These are phyloP conservation scores for Drosophila leontia DNA, from an alignment of 1,140 invertebrate genomes.

Conservation along the genomic window DNA sequence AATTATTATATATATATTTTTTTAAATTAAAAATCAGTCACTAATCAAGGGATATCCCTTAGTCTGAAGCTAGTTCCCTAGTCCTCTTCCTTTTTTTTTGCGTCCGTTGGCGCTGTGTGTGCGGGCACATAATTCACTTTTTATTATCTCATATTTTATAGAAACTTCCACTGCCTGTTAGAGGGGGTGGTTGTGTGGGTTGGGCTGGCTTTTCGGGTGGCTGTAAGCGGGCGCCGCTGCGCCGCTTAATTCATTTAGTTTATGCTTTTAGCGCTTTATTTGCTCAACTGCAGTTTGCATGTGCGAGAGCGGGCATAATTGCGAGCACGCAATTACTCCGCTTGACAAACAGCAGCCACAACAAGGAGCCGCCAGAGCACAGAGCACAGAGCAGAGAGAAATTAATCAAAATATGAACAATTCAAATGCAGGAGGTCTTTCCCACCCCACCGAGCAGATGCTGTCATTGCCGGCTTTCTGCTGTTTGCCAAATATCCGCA, in stretches of 20 bases:
- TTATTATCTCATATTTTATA: slow-evolving; percentile 77
- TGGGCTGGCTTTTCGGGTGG: not conserved
- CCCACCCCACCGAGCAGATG: slow-evolving; percentile 10
- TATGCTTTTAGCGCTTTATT: slow-evolving; percentile 71
- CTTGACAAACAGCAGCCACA: slow-evolving; percentile 49
- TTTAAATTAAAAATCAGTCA: not conserved
- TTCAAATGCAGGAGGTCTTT: not conserved
- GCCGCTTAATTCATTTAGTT: slow-evolving; percentile 74
- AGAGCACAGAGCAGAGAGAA: slow-evolving; percentile 4
- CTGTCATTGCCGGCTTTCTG: slow-evolving; percentile 9
- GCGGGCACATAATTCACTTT: slow-evolving; percentile 75
- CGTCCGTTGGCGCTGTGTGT: slow-evolving; percentile 23
- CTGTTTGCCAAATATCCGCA: slow-evolving; percentile 35
- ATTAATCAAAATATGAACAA: slow-evolving; percentile 44
- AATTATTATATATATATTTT: not conserved
- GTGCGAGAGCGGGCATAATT: slow-evolving; percentile 39
- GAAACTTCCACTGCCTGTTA: slow-evolving; percentile 32
- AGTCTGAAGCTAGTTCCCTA: not conserved
- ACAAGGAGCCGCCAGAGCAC: slow-evolving; percentile 9
- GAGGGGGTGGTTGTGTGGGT: not conserved
- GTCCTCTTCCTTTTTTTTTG: slow-evolving; percentile 2
- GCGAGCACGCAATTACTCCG: slow-evolving; percentile 45
- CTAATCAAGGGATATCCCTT: not conserved
- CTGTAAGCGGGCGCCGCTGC: slow-evolving; percentile 22
- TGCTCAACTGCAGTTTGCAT: slow-evolving; percentile 64